phyloP scores from a whole-genome alignment of 2,888 invertebrate species.

The Protonemura montana region DNA sequence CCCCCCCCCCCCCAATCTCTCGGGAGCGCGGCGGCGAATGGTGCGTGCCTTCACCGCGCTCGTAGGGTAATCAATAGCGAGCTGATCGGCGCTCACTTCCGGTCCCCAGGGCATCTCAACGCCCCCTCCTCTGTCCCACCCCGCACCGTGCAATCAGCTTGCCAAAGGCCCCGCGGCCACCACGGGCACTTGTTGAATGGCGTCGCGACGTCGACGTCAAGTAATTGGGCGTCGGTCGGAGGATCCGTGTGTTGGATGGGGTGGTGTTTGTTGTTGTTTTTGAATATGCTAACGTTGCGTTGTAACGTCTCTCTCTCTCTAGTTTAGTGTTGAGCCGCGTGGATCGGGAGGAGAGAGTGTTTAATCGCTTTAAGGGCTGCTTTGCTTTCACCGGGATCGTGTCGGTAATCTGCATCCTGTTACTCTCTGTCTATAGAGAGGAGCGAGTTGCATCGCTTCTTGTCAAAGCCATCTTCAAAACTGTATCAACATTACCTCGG shows the following conservation, averaged over 20 bases:
- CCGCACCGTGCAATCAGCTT: background rate
- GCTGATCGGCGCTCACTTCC: background rate
- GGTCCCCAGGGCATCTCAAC: slow-evolving; percentile 4
- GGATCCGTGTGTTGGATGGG: background rate
- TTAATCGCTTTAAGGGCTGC: background rate
- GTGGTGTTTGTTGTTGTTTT: background rate
- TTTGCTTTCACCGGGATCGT: background rate
- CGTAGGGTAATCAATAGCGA: background rate
- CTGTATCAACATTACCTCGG: too few relatives aligned
- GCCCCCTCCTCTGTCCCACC: background rate
- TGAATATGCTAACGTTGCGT: too few relatives aligned
- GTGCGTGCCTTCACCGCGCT: background rate
- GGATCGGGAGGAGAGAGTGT: background rate
- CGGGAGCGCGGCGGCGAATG: background rate
- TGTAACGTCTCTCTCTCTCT: too few relatives aligned
- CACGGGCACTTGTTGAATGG: background rate
- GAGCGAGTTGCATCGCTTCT: background rate
- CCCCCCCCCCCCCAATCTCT: background rate
- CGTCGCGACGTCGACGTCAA: background rate
- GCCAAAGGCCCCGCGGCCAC: background rate
- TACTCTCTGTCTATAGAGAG: background rate
- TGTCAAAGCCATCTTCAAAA: too few relatives aligned
- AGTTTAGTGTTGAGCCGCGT: background rate
- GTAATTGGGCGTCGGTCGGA: background rate
- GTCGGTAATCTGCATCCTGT: background rate